Evolutionary conservation across 2,888 invertebrate genomes (phyloP).

Genomic region (Drosophila hamatofila): DNA sequence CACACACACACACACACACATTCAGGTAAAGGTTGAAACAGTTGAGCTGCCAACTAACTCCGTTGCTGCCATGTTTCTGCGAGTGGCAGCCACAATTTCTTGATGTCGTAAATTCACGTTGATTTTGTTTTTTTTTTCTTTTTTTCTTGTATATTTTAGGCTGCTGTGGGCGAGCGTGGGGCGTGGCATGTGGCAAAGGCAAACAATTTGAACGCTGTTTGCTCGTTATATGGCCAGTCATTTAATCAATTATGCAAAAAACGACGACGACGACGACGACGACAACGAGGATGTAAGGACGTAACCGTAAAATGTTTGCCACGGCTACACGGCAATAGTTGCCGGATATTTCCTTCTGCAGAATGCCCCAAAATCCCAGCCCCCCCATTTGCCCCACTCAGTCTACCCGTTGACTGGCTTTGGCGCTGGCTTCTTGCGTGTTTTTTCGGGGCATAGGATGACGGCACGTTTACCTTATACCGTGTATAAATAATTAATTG

Average conservation of each 20-base stretch:
- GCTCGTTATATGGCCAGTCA: conserved; percentile 78
- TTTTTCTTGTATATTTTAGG: conserved; percentile 13
- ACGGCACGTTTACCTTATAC: conserved; percentile 78
- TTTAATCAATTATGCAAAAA: conserved; percentile 84
- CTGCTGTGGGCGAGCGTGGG: conserved; percentile 17
- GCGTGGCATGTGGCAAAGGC: conserved; percentile 32
- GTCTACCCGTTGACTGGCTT: conserved; percentile 31
- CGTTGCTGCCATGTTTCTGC: conserved; percentile 24
- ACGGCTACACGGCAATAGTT: conserved; percentile 50
- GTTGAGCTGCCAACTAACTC: conserved; percentile 9
- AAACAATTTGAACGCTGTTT: conserved; percentile 60
- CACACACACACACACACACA: conserved; percentile 26
- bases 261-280: conserved; percentile 61
- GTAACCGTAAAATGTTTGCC: conserved; percentile 78
- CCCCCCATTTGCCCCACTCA: too few species aligned
- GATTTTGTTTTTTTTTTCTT: conserved; percentile 19
- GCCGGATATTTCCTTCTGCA: conserved; percentile 23
- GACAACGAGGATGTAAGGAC: conserved; percentile 23
- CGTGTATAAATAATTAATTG: conserved; percentile 79
- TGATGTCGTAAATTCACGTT: conserved; percentile 63
- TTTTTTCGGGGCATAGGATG: conserved; percentile 34
- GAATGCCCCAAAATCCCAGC: neutral
- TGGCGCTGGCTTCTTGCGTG: conserved; percentile 48
- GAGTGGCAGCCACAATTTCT: conserved; percentile 50
- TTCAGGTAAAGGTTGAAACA: conserved; percentile 1